A percentile compares a stretch with the other conserved stretches of the same genome.
Conservation (phyloP, 2,113 vertebrate genomes). For the Gallinago jamesoni region DNA sequence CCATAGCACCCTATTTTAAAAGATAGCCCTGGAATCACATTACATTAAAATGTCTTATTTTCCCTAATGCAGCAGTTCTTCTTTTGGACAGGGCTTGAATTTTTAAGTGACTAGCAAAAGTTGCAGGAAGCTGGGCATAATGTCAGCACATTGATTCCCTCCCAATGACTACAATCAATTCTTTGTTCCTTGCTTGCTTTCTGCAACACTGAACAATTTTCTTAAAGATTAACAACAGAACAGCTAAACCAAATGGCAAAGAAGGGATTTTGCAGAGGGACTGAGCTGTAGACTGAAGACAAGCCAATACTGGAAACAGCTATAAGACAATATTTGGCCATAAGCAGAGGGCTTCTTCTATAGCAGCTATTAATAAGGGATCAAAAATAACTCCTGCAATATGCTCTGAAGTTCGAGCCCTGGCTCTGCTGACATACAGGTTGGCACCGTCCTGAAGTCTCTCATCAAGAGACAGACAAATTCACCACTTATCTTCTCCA, state of each 20-base stretch:
- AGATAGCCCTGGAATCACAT: background rate
- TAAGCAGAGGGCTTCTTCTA: background rate
- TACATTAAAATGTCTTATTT: background rate
- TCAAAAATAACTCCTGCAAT: conserved; percentile 43
- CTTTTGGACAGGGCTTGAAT: background rate
- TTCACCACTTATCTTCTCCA: conserved; percentile 14
- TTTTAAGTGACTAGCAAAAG: background rate
- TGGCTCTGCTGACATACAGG: background rate
- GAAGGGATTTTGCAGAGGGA: background rate
- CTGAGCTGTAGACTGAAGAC: background rate
- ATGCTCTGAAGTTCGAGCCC: conserved; percentile 5
- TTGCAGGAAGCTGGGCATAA: background rate
- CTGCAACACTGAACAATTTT: background rate
- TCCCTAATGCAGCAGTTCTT: background rate
- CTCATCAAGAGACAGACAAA: background rate
- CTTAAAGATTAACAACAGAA: conserved; percentile 3
- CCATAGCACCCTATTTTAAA: background rate
- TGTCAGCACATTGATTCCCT: background rate
- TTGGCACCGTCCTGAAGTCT: background rate
- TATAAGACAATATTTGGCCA: background rate
- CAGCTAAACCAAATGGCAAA: background rate
- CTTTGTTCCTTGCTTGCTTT: background rate
- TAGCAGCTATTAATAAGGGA: conserved; percentile 28
- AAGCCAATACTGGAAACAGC: background rate
- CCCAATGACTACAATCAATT: background rate